phyloP scores from a whole-genome alignment of 2,888 invertebrate genomes.

The Zaprionus lineosus region DNA sequence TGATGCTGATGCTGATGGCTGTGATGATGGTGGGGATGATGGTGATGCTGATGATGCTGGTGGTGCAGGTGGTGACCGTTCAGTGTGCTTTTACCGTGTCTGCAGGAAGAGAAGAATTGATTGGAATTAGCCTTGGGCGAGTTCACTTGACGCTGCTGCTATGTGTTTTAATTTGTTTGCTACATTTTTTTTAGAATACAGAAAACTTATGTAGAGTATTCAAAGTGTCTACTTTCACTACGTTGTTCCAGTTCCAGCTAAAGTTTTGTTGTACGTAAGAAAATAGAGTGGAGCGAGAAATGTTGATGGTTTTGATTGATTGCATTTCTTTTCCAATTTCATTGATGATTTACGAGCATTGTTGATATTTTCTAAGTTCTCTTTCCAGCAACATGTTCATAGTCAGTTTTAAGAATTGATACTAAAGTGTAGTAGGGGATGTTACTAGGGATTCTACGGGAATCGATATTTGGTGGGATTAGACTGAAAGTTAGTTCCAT shows the following conservation, averaged over 20 bases:
- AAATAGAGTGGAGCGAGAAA: slow-evolving; percentile 67
- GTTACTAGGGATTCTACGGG: no score
- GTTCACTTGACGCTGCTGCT: not conserved
- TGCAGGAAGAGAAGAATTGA: slow-evolving; percentile 30
- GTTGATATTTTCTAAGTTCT: slow-evolving; percentile 31
- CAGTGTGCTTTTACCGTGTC: slow-evolving; percentile 79
- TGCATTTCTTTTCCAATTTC: slow-evolving; percentile 61
- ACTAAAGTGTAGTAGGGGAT: slow-evolving; percentile 46
- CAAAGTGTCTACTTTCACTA: slow-evolving; percentile 66
- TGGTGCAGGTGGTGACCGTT: slow-evolving; percentile 57
- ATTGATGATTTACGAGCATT: slow-evolving; percentile 53
- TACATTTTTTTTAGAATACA: slow-evolving; percentile 47
- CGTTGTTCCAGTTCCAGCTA: slow-evolving; percentile 66
- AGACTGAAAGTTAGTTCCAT: no score
- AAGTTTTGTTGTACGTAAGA: slow-evolving; percentile 44
- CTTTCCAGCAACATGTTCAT: slow-evolving; percentile 79
- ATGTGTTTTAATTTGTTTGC: slow-evolving; percentile 51
- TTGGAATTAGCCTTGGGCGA: not conserved
- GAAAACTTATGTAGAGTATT: slow-evolving; percentile 37
- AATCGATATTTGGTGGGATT: no score
- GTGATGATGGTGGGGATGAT: slow-evolving; percentile 21
- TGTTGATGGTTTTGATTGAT: slow-evolving; percentile 54
- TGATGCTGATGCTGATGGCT: slow-evolving; percentile 15
- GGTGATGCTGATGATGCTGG: slow-evolving; percentile 17
- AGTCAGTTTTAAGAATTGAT: slow-evolving; percentile 71